Base-by-base conservation (phyloP, 1,140 invertebrate genomes). In the Leptestheria dahalacensis region DNA sequence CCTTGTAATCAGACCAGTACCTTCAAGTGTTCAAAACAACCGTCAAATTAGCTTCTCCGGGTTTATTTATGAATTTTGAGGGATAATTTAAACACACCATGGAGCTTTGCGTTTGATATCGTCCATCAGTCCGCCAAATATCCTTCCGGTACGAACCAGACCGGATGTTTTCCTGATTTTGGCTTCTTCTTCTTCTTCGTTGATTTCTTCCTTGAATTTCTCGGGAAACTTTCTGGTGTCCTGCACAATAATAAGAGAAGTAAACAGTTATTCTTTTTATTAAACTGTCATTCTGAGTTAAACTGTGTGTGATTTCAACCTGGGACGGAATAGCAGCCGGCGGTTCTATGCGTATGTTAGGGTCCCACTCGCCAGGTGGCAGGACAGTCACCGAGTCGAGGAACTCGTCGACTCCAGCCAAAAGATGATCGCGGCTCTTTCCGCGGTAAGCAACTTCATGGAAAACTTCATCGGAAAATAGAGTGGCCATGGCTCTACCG, bases 281-380 rank as follows among this genome's bases (percentile, higher is more conserved):
- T n/a, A n/a, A n/a, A n/a, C n/a, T n/a, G n/a, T 41, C 33, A 41
- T 41, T 41, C 6, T 41, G 33, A 41, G 12, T n/a, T n/a, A n/a
- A n/a, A n/a, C n/a, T n/a, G n/a, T n/a, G 1, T 12, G n/a, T 28
- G 28, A 15, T 47, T 47, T 15, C 33, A 21, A 66, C 67, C 57
- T 67, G 65, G 23, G 65, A 60, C 15, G 63, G 59, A 18, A 61
- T 63, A 53, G 67, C 56, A 10, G 54, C 60, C 3, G 69, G 70
- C 21, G 70, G 70, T 57, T 72, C 70, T 46, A 71, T 66, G 28
- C 69, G 51, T 46, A 70, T 71, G 21, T 61, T 64, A 10, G 73
- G 65, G 61, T 70, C 67, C 69, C 72, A 75, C 56, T 69, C 72
- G 48, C 66, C 68, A 25, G 74, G 72, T 48, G 74, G 73, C 33